Conservation (phyloP, 2,888 invertebrate genomes). For the Petrolisthes cinctipes region DNA sequence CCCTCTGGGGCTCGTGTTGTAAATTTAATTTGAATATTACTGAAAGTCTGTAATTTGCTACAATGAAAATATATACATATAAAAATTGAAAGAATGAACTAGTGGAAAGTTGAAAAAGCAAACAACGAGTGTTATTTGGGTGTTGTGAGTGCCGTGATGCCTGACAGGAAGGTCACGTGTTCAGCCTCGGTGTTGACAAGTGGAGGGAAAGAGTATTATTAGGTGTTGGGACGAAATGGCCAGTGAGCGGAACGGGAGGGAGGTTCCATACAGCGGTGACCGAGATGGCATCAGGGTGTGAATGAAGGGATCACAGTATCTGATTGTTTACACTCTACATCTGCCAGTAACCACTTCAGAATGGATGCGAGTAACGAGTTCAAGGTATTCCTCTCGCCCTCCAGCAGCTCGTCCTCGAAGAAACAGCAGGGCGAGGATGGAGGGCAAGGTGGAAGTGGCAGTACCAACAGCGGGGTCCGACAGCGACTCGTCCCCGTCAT, state of each 20-base stretch:
- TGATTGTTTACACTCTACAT: not conserved
- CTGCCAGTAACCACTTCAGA: not conserved
- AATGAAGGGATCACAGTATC: too few species aligned
- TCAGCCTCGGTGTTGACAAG: too few species aligned
- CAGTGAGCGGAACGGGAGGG: not conserved
- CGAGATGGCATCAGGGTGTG: not conserved
- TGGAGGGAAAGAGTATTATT: not conserved
- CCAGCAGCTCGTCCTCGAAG: conserved; percentile 30
- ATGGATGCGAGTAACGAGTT: conserved; percentile 63
- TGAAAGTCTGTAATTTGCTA: too few species aligned
- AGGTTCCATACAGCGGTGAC: not conserved
- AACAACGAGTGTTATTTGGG: not conserved
- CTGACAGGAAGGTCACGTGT: not conserved
- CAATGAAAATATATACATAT: not conserved
- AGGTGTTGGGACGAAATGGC: not conserved
- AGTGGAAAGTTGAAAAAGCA: not conserved
- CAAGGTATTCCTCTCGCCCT: conserved; percentile 54
- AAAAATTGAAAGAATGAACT: not conserved
- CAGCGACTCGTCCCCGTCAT: conserved; percentile 60
- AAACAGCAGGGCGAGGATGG: conserved; percentile 25
- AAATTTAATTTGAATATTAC: too few species aligned
- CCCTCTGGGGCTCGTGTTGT: too few species aligned
- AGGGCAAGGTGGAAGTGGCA: conserved; percentile 6
- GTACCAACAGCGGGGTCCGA: conserved; percentile 19
- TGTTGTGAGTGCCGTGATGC: too few species aligned